A percentile compares a stretch with the other conserved stretches of the same genome.
Evolutionary conservation across 2,113 vertebrate species (phyloP).

Genomic region (Conger conger): DNA sequence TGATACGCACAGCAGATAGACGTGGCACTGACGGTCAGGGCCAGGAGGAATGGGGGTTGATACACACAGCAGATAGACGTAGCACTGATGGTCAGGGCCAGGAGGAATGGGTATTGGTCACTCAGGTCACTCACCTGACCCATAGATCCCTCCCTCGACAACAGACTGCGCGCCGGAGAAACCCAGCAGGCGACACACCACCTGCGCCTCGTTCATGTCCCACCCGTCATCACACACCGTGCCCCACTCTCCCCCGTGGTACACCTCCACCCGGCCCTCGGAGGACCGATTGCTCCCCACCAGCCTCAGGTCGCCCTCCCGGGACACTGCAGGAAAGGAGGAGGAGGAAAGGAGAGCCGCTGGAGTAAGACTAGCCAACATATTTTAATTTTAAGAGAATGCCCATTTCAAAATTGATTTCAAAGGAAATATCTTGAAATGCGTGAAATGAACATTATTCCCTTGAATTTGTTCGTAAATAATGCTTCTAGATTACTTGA

Average conservation of each 20-base stretch:
- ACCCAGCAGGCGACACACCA: slow-evolving; percentile 74
- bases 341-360: too few species aligned
- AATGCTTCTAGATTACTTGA: too few species aligned
- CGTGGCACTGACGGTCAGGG: neutral
- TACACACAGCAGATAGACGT: neutral
- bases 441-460: too few species aligned
- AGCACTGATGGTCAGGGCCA: neutral
- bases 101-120: neutral
- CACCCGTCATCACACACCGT: slow-evolving; percentile 77
- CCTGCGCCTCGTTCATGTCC: slow-evolving; percentile 64
- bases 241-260: slow-evolving; percentile 72
- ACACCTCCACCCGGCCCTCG: slow-evolving; percentile 75
- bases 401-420: too few species aligned
- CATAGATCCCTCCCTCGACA: slow-evolving; percentile 48
- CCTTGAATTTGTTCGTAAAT: too few species aligned
- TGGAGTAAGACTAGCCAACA: neutral
- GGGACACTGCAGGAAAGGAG: neutral
- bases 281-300: slow-evolving; percentile 23
- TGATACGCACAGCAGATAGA: too few species aligned
- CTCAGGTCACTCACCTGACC: slow-evolving; percentile 55
- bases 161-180: slow-evolving; percentile 62
- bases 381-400: neutral
- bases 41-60: neutral
- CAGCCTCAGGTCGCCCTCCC: slow-evolving; percentile 58
- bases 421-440: too few species aligned